Conservation (phyloP, 2,888 invertebrate species). For the Conus canariensis region DNA sequence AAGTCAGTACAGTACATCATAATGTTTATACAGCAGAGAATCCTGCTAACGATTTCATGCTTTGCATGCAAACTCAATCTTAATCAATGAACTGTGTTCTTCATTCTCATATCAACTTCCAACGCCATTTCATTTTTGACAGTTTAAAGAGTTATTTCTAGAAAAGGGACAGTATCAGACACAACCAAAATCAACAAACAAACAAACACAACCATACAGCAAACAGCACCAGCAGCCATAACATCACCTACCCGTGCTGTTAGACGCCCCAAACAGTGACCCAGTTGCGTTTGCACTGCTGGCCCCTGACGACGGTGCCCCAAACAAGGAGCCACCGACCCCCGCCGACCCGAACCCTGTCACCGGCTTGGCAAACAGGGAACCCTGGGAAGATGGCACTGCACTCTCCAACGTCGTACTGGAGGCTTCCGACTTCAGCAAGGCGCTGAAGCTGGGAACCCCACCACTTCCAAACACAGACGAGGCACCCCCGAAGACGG, state of each 20-base stretch:
- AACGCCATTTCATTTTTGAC: too few species aligned
- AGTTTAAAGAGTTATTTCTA: too few species aligned
- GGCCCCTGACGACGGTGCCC: not conserved
- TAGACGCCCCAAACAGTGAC: not conserved
- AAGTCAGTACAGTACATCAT: too few species aligned
- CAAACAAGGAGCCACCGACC: not conserved
- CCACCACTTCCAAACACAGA: slow-evolving; percentile 46
- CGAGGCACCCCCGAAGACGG: slow-evolving; percentile 38
- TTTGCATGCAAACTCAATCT: too few species aligned
- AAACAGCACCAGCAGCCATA: not conserved
- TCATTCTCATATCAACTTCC: too few species aligned
- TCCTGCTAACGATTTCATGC: too few species aligned
- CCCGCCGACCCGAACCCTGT: not conserved
- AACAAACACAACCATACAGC: not conserved
- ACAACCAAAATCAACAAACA: not conserved
- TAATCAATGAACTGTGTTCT: too few species aligned
- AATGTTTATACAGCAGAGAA: too few species aligned
- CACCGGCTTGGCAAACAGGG: not conserved
- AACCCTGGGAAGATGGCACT: slow-evolving; percentile 36
- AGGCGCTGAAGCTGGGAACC: slow-evolving; percentile 32
- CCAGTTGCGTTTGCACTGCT: not conserved
- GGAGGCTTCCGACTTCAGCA: slow-evolving; percentile 26
- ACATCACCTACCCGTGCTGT: not conserved
- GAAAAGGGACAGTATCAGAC: too few species aligned
- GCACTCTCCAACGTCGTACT: not conserved